Conservation (phyloP, 1,140 invertebrate species). For the Brachionus calyciflorus region DNA sequence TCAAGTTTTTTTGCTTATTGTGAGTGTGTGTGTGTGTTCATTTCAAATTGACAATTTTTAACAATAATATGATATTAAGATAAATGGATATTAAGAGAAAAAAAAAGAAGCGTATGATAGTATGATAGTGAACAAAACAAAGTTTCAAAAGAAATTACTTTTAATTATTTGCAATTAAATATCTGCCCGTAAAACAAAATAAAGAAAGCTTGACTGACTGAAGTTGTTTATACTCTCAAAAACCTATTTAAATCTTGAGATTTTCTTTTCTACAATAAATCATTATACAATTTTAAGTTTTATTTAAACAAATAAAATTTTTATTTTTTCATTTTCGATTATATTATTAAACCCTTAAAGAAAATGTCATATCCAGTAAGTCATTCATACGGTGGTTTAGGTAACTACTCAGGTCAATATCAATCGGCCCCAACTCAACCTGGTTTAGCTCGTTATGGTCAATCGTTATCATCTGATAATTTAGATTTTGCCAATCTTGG, state of each 20-base stretch:
- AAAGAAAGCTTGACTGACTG: slow-evolving; percentile 21
- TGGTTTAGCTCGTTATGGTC: slow-evolving; percentile 10
- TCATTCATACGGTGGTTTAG: slow-evolving; percentile 22
- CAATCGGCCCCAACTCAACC: not conserved
- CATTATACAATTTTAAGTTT: slow-evolving; percentile 26
- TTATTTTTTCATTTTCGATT: not conserved
- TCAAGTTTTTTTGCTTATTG: no score
- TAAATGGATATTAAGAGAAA: slow-evolving; percentile 34
- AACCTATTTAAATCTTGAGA: slow-evolving; percentile 2
- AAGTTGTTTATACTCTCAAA: not conserved
- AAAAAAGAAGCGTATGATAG: slow-evolving; percentile 15
- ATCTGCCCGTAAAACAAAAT: slow-evolving; percentile 22
- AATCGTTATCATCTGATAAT: slow-evolving; percentile 33
- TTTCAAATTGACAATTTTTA: slow-evolving; percentile 36
- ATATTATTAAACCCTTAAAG: no score
- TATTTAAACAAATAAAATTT: not conserved
- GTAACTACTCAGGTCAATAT: slow-evolving; percentile 8
- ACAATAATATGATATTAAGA: slow-evolving; percentile 26
- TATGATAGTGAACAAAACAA: not conserved
- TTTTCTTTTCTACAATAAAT: slow-evolving; percentile 19
- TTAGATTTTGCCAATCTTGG: not conserved
- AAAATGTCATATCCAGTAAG: slow-evolving; percentile 19
- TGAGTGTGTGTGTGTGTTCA: not conserved
- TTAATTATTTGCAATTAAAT: slow-evolving; percentile 35
- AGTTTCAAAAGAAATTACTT: slow-evolving; percentile 34